phyloP scores from a whole-genome alignment of 1,140 invertebrate species.

The Nilaparvata lugens region DNA sequence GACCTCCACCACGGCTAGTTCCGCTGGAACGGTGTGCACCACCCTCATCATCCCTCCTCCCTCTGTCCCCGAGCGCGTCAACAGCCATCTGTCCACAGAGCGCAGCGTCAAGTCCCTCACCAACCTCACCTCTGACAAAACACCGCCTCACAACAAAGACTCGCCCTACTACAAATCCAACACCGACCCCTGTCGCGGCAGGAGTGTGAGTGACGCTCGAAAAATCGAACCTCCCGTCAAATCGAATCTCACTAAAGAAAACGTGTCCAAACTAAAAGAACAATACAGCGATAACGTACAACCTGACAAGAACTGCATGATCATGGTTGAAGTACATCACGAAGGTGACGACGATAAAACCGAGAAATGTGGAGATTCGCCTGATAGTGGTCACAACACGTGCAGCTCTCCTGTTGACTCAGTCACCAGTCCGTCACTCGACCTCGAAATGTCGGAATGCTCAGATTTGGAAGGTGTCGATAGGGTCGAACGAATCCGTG shows the following conservation, averaged over 20 bases:
- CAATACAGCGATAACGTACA: conserved; percentile 1
- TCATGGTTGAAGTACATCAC: conserved; percentile 27
- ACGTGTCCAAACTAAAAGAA: conserved; percentile 22
- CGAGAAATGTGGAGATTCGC: conserved; percentile 33
- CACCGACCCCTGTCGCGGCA: conserved; percentile 27
- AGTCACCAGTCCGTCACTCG: conserved; percentile 57
- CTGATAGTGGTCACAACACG: conserved; percentile 70
- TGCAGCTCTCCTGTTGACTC: conserved; percentile 71
- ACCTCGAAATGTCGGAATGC: conserved; percentile 64
- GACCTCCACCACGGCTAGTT: conserved; percentile 81
- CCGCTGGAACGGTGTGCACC: conserved; percentile 79
- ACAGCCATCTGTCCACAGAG: conserved; percentile 31
- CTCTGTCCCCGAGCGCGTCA: conserved; percentile 65
- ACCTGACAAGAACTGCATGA: conserved; percentile 21
- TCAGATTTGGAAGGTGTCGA: conserved; percentile 74
- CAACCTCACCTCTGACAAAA: conserved; percentile 6
- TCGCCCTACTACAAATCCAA: conserved; percentile 7
- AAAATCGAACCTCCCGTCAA: conserved; percentile 12
- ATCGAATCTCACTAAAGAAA: conserved; percentile 25
- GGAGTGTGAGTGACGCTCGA: conserved; percentile 29
- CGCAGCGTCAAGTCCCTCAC: conserved; percentile 10
- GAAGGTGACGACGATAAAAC: conserved; percentile 14
- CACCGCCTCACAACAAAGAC: background rate
- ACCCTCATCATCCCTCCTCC: conserved; percentile 44
- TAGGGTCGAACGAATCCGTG: conserved; percentile 70